Evolutionary conservation across 2,888 invertebrate species (phyloP).

Genomic region (Oithona nana): DNA sequence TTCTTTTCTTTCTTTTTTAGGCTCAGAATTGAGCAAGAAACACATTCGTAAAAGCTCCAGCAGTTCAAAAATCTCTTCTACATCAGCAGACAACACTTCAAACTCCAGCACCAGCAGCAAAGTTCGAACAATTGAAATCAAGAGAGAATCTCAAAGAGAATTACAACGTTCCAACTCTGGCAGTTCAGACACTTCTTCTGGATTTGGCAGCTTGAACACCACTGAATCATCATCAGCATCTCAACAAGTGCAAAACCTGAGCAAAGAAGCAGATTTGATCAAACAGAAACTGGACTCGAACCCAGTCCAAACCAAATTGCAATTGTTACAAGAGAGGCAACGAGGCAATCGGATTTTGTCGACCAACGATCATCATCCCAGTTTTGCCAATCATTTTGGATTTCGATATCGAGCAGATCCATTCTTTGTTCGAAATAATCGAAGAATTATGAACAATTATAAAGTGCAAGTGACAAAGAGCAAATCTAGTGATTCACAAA

Average conservation of each 20-base stretch:
- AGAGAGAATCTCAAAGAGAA: background rate
- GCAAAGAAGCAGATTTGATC: no score
- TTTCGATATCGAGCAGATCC: constrained; percentile 5
- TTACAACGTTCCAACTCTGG: background rate
- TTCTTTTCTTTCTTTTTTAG: no score
- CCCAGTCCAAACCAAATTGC: background rate
- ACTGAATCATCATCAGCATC: no score
- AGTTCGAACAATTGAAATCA: background rate
- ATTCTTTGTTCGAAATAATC: background rate
- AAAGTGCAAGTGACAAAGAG: no score
- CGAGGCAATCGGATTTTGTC: background rate
- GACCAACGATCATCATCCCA: constrained; percentile 7
- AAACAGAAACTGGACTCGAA: background rate
- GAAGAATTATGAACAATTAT: no score
- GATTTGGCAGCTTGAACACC: background rate
- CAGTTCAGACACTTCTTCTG: background rate
- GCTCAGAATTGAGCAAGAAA: background rate
- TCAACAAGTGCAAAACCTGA: no score
- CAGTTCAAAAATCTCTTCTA: background rate
- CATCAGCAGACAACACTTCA: no score
- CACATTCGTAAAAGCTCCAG: background rate
- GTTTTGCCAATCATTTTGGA: constrained; percentile 12
- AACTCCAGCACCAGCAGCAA: background rate
- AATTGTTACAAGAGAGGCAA: background rate
- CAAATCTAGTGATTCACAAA: no score